Conservation (phyloP, 1,140 invertebrate species). For the Musca vetustissima region DNA sequence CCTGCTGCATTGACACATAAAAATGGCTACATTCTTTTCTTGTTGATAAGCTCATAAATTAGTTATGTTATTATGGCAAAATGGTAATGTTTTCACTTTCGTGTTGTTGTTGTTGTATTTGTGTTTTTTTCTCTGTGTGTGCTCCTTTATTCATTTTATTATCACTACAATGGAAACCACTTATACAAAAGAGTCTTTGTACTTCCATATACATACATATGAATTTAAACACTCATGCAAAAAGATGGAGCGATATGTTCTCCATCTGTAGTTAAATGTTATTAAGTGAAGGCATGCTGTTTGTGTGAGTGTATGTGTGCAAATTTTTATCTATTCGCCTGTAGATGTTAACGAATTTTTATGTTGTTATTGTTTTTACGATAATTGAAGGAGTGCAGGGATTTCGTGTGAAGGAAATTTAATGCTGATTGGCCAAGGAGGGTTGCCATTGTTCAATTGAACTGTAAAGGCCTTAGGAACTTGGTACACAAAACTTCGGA, state of each 20-base stretch:
- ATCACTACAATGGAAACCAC: no score
- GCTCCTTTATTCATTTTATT: not conserved
- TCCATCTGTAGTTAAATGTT: not conserved
- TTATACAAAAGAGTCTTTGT: not conserved
- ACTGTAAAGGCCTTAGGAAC: no score
- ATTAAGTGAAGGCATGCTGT: not conserved
- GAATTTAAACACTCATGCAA: no score
- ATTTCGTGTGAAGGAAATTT: no score
- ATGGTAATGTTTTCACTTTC: not conserved
- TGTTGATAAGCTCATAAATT: slow-evolving; percentile 24
- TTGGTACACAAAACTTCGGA: no score
- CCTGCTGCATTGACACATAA: not conserved
- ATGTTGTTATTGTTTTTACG: not conserved
- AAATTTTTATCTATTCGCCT: slow-evolving; percentile 5
- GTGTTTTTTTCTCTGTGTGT: not conserved
- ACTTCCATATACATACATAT: no score
- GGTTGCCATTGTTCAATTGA: no score
- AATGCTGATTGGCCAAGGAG: no score
- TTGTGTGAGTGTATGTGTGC: not conserved
- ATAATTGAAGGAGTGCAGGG: slow-evolving; percentile 8
- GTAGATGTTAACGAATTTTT: no score
- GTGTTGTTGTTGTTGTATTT: not conserved
- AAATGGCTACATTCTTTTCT: slow-evolving; percentile 16
- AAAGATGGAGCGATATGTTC: no score
- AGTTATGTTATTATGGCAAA: slow-evolving; percentile 1